Evolutionary conservation across 1,140 invertebrate species (phyloP).

Genomic region (Paraescarpia echinospica): DNA sequence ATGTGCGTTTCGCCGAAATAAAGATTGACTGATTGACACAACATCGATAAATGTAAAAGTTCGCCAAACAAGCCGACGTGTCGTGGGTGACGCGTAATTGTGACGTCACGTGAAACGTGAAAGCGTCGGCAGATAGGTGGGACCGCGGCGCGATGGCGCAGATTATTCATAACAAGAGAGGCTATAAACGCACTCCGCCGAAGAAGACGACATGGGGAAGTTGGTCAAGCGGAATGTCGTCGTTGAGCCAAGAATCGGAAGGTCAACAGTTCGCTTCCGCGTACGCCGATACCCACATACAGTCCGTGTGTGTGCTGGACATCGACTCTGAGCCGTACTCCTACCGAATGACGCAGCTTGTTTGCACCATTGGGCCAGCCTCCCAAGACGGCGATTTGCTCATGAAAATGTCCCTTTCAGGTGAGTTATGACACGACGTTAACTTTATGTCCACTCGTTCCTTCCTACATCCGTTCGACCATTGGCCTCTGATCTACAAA

Average conservation of each 20-base stretch:
- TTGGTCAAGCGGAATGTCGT: neutral
- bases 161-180: neutral
- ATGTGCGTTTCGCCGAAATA: too few relatives aligned
- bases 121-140: neutral
- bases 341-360: constrained; percentile 87
- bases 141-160: neutral
- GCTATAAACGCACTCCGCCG: neutral
- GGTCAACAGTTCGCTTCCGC: constrained; percentile 47
- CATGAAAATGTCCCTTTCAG: neutral
- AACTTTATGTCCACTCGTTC: too few relatives aligned
- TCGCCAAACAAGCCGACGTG: too few relatives aligned
- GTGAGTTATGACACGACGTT: neutral
- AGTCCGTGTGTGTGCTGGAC: constrained; percentile 91
- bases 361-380: constrained; percentile 90
- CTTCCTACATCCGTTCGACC: too few relatives aligned
- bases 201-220: neutral
- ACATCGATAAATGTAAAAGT: too few relatives aligned
- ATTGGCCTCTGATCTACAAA: too few relatives aligned
- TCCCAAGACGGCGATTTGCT: neutral
- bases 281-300: constrained; percentile 69
- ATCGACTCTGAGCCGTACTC: constrained; percentile 72
- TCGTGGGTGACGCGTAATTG: neutral
- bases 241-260: neutral
- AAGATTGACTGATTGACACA: too few relatives aligned
- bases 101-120: neutral